phyloP scores from a whole-genome alignment of 1,140 invertebrate species.

The Stratiolaelaps scimitus region DNA sequence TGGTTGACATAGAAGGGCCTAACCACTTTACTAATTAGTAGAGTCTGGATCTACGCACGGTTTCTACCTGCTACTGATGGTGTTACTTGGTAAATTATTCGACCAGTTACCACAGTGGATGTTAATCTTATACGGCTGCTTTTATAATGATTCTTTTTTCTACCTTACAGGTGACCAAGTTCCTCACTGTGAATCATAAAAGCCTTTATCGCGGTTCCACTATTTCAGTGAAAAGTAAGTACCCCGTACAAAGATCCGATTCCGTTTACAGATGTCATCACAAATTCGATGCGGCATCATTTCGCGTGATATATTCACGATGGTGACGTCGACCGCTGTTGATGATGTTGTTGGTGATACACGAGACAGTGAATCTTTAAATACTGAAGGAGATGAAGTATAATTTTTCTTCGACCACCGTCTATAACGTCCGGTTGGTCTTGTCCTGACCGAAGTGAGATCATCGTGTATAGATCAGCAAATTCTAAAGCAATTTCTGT shows the following conservation, averaged over 20 bases:
- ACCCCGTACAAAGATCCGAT: too few species aligned
- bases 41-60: neutral
- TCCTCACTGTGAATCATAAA: constrained; percentile 37
- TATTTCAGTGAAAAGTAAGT: constrained; percentile 38
- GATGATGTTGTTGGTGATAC: constrained; percentile 28
- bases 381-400: too few species aligned
- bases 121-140: neutral
- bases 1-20: too few species aligned
- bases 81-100: neutral
- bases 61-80: neutral
- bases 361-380: too few species aligned
- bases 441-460: too few species aligned
- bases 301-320: neutral
- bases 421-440: too few species aligned
- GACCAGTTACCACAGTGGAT: neutral
- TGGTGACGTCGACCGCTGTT: constrained; percentile 21
- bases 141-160: constrained; percentile 21
- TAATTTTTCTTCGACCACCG: constrained; percentile 13
- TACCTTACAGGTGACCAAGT: constrained; percentile 33
- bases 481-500: too few species aligned
- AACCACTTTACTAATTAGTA: neutral
- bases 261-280: constrained; percentile 14
- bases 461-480: too few species aligned
- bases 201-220: constrained; percentile 38
- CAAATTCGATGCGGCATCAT: neutral